Evolutionary conservation across 2,888 invertebrate species (phyloP), one percentile per base, ranked within the genome.

Genomic region (Caenorhabditis panamensis): DNA sequence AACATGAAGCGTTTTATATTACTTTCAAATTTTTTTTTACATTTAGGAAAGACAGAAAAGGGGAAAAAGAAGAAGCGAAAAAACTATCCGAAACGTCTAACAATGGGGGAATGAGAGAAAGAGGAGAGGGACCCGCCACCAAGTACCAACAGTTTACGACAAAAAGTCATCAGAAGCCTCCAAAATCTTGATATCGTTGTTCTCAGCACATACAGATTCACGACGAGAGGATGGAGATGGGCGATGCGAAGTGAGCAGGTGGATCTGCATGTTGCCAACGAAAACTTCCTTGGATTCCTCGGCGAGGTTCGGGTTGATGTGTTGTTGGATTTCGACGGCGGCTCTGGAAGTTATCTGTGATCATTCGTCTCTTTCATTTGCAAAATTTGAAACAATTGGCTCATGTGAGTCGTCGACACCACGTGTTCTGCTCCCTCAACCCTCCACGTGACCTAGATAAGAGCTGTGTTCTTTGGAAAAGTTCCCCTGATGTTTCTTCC

Each of bases 121-220:
- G n/a, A n/a, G n/a, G 63, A 24, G 37, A 31, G 24, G n/a, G 22
- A 75, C 56, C 64, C 58, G 69, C 28, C 20, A 44, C 36, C 18
- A 9, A 53, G 22, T 13, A 28, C 13, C 36, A 31, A 20, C 9
- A 11, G 26, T 31, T 62, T 72, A 81, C 1, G 81, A 58, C 58
- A 81, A 24, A 53, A 81, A 81, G 49, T 81, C 81, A 26, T 81
- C 68, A 16, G 81, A 77, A n/a, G 22, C 72, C 22, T 81, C 81
- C n/a, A 77, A 41, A 77, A 81, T 77, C 36, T 73, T 81, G 53
- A 76, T 68, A 28, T 73, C 81, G 28, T 63, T 73, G 58, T 81
- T 77, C 24, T 76, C 77, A 26, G 53, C 63, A 47, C 81, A 77
- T 3, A 77, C 61, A 2, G 77, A 77, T 68, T 81, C 81, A 31